Evolutionary conservation across 1,140 invertebrate species (phyloP), one percentile per base, ranked within the genome.

Genomic region (Dryas iulia): DNA sequence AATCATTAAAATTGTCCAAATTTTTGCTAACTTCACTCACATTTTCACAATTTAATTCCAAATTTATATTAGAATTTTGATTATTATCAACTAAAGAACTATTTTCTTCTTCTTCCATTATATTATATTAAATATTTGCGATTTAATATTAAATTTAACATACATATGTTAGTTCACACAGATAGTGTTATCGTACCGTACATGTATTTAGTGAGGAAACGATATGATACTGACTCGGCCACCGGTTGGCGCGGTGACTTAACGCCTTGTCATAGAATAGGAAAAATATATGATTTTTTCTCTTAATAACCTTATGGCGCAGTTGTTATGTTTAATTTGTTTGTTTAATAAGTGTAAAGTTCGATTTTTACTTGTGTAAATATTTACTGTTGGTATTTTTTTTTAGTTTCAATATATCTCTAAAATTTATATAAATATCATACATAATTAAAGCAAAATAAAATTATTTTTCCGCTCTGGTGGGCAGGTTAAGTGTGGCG

Each of bases 191-290:
- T 76, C 74, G 24, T 28, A 39, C 14, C 47, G 54, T n/a, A 58
- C 26, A 60, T 65, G 67, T 69, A 78, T 66, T 69, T 64, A 58
- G 61, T 21, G 30, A 54, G 39, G 28, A 12, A 59, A 69, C 58
- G 63, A 66, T 76, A 63, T 69, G 64, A 70, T 72, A 78, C 73
- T 75, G 77, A 59, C 66, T 63, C 53, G 59, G 65, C 71, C 73
- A 70, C 69, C 77, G 60, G 70, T 73, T 66, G 59, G 39, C 28
- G 47, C 33, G 64, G 39, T 66, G 66, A 71, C 64, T 73, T 70
- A 74, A 73, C 72, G 66, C 63, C 59, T 69, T 64, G 61, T 60
- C 74, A 76, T 59, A 76, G 77, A 78, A 21, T 72, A 76, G 31
- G n/a, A 57, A 61, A 59, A 69, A 69, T 47, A 67, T 33, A 28